Evolutionary conservation across 2,888 invertebrate species (phyloP), one percentile per base, ranked within the genome.

Genomic region (Meghimatium bilineatum): DNA sequence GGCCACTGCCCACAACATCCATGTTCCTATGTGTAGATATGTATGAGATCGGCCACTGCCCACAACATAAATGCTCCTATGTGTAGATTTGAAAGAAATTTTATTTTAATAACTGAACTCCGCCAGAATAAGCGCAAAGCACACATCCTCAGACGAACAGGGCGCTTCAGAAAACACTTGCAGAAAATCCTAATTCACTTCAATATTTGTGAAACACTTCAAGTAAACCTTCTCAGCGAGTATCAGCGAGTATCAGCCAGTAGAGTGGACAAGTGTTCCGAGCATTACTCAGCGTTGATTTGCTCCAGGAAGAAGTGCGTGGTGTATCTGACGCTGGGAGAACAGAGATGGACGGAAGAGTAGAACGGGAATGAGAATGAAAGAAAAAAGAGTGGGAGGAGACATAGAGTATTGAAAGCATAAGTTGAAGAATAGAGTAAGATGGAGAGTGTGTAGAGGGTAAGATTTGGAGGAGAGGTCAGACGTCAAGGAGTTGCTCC

Each of bases 191-290:
- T 67, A 67, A 67, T 67, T 17, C 34, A 67, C 17, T 34, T 34
- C 67, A 67, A 67, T 67, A 67, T 67, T 67, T 67, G 67, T 34
- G 67, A 67, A 67, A 67, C 67, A 67, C 67, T 67, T 67, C 34
- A 67, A 67, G 34, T 2, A 12, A 67, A 34, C 29, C 67, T 32
- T 67, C 32, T 20, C 34, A 32, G 32, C 12, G 67, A 34, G 32
- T 67, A 34, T 32, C 20, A 67, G 67, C 12, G 67, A 34, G 32
- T 67, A 34, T 32, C 20, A 67, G 67, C 23, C 14, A 34, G 32
- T 67, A 1, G 6, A 67, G 32, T 17, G 67, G 20, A 14, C 34
- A 67, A 67, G 34, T 34, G 67, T 20, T 67, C 17, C 17, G 32
- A 23, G 67, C 20, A 34, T 34, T 34, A 67, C 1, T 17, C 34